Conservation (phyloP, 1,140 invertebrate genomes). For the Platyura marginata region DNA sequence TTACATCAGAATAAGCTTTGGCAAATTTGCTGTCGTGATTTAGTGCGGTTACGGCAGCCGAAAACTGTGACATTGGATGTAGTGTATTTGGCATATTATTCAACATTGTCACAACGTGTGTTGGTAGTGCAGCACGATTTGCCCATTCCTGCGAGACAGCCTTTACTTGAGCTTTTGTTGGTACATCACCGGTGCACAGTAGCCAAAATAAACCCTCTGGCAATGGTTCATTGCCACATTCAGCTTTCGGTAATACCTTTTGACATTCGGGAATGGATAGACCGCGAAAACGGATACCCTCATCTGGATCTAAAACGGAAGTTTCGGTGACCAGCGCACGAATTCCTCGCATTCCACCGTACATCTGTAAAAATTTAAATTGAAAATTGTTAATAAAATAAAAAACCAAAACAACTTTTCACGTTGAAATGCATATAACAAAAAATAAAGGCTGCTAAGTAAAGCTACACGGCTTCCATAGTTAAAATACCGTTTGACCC, state of each 20-base stretch:
- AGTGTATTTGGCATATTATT: conserved; percentile 89
- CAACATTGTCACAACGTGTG: conserved; percentile 84
- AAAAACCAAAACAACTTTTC: too few species aligned
- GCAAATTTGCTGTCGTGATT: conserved; percentile 91
- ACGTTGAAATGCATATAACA: too few species aligned
- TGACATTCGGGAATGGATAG: conserved; percentile 92
- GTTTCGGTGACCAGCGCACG: conserved; percentile 90
- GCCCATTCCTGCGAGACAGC: conserved; percentile 85
- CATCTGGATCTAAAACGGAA: conserved; percentile 85
- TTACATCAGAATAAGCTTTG: conserved; percentile 60
- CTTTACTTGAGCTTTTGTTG: conserved; percentile 63
- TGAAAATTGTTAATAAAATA: too few species aligned
- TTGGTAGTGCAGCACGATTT: conserved; percentile 52
- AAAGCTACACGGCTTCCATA: too few species aligned
- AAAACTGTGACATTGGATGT: conserved; percentile 94
- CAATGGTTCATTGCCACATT: conserved; percentile 70
- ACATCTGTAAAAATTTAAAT: conserved; percentile 52
- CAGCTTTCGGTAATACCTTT: conserved; percentile 70
- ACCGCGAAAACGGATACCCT: conserved; percentile 90
- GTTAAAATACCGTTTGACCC: too few species aligned
- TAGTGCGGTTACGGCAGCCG: conserved; percentile 76
- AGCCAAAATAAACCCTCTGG: conserved; percentile 96
- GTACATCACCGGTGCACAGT: conserved; percentile 80
- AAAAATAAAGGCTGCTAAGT: too few species aligned
- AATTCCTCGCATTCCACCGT: conserved; percentile 95